These are phyloP conservation scores for Autographa pulchrina DNA, from an alignment of 2,888 invertebrate genomes.

Conservation along the genomic window DNA sequence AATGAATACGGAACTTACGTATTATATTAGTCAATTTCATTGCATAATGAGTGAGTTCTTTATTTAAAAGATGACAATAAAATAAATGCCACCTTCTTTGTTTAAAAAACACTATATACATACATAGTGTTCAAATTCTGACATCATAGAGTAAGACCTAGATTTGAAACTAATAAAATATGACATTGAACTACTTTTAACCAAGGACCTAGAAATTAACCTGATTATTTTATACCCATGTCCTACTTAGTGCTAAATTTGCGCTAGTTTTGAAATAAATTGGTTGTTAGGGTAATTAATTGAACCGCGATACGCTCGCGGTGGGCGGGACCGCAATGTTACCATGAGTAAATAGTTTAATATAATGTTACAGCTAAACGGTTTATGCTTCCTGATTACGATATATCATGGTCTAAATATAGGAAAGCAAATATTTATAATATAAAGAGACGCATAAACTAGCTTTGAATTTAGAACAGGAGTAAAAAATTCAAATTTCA, in stretches of 20 bases:
- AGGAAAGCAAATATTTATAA: constrained; percentile 34
- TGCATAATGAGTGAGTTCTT: too few species aligned
- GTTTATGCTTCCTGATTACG: constrained; percentile 49
- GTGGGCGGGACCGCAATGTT: constrained; percentile 47
- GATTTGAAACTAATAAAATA: constrained; percentile 37
- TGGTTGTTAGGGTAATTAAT: constrained; percentile 52
- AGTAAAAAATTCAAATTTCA: too few species aligned
- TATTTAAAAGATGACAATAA: too few species aligned
- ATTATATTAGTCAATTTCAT: too few species aligned
- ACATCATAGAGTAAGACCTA: constrained; percentile 37
- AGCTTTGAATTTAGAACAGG: too few species aligned
- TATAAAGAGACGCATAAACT: background rate
- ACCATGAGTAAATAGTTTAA: constrained; percentile 52
- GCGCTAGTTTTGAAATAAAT: constrained; percentile 52
- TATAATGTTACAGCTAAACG: constrained; percentile 42
- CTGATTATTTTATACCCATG: constrained; percentile 52
- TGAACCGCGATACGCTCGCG: constrained; percentile 48
- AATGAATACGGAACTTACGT: too few species aligned
- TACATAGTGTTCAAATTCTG: constrained; percentile 27
- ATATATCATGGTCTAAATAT: constrained; percentile 43
- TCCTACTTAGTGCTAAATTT: constrained; percentile 48
- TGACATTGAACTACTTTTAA: constrained; percentile 37
- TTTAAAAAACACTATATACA: constrained; percentile 15
- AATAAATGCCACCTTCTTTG: background rate
- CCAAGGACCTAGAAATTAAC: constrained; percentile 44